phyloP scores from a whole-genome alignment of 2,888 invertebrate genomes.

The Psylliodes chrysocephalus region DNA sequence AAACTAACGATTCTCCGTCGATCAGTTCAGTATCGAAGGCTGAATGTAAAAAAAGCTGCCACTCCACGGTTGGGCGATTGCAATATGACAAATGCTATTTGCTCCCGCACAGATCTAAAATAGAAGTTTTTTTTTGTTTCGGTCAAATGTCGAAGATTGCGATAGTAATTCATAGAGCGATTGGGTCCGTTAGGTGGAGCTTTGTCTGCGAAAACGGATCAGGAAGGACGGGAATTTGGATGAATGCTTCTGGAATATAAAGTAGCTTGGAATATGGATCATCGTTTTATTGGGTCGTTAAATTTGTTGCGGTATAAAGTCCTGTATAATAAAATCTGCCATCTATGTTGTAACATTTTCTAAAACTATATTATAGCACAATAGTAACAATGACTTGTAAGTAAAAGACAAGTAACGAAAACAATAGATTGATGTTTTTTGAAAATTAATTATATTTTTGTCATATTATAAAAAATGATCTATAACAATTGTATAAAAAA shows the following conservation, averaged over 20 bases:
- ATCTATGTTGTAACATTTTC: too few relatives aligned
- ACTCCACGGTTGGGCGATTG: constrained; percentile 42
- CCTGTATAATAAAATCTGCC: too few relatives aligned
- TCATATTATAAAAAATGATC: too few relatives aligned
- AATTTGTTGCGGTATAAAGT: too few relatives aligned
- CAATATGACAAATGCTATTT: constrained; percentile 57
- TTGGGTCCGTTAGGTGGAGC: constrained; percentile 38
- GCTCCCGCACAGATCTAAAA: constrained; percentile 54
- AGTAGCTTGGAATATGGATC: neutral
- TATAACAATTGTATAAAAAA: too few relatives aligned
- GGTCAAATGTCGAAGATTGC: constrained; percentile 54
- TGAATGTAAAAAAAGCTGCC: constrained; percentile 14
- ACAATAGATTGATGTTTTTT: too few relatives aligned
- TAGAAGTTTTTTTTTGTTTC: constrained; percentile 51
- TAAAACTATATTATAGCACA: too few relatives aligned
- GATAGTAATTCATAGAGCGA: constrained; percentile 48
- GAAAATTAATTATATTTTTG: too few relatives aligned
- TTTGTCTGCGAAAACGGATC: constrained; percentile 27
- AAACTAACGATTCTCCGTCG: constrained; percentile 46
- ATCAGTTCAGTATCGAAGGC: constrained; percentile 5
- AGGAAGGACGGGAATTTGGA: constrained; percentile 6
- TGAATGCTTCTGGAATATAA: neutral
- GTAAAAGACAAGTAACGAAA: too few relatives aligned
- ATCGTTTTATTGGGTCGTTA: too few relatives aligned
- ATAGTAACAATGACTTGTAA: too few relatives aligned